Conservation (phyloP, 1,140 invertebrate species). For the Cecropterus lyciades region DNA sequence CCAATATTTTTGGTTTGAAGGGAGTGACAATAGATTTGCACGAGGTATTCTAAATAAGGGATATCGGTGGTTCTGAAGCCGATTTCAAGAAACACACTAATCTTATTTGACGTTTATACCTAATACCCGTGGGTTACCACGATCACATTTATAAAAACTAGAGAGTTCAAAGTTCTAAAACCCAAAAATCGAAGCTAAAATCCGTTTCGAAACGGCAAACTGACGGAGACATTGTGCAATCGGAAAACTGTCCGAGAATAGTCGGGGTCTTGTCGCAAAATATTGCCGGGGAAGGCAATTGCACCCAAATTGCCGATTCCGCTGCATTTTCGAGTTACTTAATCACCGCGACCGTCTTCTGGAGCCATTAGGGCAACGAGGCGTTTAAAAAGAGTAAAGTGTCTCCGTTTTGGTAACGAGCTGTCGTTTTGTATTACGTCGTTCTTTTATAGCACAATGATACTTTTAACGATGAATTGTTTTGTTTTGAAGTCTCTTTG, state of each 20-base stretch:
- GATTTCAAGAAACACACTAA: too few species aligned
- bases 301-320: slow-evolving; percentile 23
- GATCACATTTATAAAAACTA: background rate
- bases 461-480: background rate
- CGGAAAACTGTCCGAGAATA: slow-evolving; percentile 19
- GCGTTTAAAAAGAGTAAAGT: slow-evolving; percentile 27
- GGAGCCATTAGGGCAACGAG: slow-evolving; percentile 28
- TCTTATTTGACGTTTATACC: too few species aligned
- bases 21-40: too few species aligned
- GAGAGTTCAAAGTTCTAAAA: too few species aligned
- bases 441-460: slow-evolving; percentile 12
- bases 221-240: slow-evolving; percentile 7
- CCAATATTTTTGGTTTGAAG: too few species aligned
- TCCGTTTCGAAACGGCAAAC: background rate
- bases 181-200: background rate
- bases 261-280: slow-evolving; percentile 4
- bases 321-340: slow-evolving; percentile 34
- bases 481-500: background rate
- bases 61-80: too few species aligned
- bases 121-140: too few species aligned
- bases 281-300: slow-evolving; percentile 23
- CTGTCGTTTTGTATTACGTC: slow-evolving; percentile 18
- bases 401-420: slow-evolving; percentile 23
- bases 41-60: too few species aligned
- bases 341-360: slow-evolving; percentile 34